phyloP scores from a whole-genome alignment of 2,888 invertebrate species.

The Amaurobius ferox region DNA sequence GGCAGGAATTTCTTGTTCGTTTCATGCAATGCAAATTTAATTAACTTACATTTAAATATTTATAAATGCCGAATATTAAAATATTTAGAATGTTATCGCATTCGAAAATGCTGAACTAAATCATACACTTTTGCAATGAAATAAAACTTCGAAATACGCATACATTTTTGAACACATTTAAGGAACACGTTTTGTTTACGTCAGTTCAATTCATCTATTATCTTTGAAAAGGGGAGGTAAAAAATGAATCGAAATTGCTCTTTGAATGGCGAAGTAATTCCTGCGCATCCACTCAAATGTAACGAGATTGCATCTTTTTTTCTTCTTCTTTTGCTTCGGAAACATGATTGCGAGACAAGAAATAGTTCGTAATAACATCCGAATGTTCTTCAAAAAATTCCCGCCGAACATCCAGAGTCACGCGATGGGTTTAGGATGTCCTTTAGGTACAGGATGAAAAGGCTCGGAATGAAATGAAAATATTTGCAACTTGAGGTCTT shows the following conservation, averaged over 20 bases:
- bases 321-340: background rate
- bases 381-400: background rate
- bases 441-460: too few species aligned
- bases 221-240: background rate
- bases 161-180: too few species aligned
- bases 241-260: background rate
- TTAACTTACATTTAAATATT: too few species aligned
- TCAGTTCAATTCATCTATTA: background rate
- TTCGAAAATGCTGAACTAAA: too few species aligned
- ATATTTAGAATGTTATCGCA: too few species aligned
- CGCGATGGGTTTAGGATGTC: too few species aligned
- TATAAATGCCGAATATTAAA: too few species aligned
- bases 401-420: background rate
- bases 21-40: too few species aligned
- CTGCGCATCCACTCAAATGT: background rate
- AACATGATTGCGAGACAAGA: slow-evolving; percentile 3
- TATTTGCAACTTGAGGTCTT: slow-evolving; percentile 13
- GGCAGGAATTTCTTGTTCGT: too few species aligned
- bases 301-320: slow-evolving; percentile 6
- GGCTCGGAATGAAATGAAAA: background rate
- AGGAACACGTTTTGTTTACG: background rate
- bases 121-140: too few species aligned
- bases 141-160: too few species aligned
- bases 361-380: slow-evolving; percentile 9
- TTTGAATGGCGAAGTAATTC: slow-evolving; percentile 7